Evolutionary conservation across 2,888 invertebrate species (phyloP).

Genomic region (Acanthosepion esculentum): DNA sequence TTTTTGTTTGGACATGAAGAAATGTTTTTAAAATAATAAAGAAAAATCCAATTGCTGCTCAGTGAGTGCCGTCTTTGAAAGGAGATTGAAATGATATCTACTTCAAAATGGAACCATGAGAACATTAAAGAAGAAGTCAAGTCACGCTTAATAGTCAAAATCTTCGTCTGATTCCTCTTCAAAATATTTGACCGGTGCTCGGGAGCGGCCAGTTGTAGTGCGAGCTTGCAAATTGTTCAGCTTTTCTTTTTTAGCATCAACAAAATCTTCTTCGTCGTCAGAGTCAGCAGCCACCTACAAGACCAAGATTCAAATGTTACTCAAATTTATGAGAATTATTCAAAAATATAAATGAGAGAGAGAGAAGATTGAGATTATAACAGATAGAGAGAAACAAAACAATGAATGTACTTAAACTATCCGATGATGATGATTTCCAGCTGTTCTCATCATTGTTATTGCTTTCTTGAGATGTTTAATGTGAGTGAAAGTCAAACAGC

Average conservation of each 20-base stretch:
- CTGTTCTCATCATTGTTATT: too few relatives aligned
- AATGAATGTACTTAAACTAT: too few relatives aligned
- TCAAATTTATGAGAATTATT: background rate
- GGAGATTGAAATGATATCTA: background rate
- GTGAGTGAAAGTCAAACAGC: too few relatives aligned
- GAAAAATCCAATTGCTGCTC: constrained; percentile 24
- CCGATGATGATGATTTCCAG: too few relatives aligned
- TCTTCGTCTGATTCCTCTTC: constrained; percentile 38
- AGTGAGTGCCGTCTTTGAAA: background rate
- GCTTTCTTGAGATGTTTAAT: too few relatives aligned
- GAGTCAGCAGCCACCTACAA: background rate
- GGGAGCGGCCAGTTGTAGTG: constrained; percentile 47
- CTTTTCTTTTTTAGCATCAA: background rate
- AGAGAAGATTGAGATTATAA: too few relatives aligned
- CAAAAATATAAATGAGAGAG: too few relatives aligned
- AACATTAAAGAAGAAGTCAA: background rate
- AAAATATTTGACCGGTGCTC: constrained; percentile 47
- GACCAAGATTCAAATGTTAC: background rate
- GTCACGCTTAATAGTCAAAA: constrained; percentile 24
- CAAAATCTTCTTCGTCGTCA: constrained; percentile 39
- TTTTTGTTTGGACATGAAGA: constrained; percentile 24
- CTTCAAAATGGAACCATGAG: background rate
- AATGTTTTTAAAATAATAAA: background rate
- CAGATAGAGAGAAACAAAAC: too few relatives aligned
- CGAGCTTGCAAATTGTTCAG: constrained; percentile 40